Percentiles rank a stretch among this genome's conserved stretches.
These are phyloP conservation scores for Hucho hucho DNA, from an alignment of 2,113 vertebrate genomes.

Conservation along the genomic window DNA sequence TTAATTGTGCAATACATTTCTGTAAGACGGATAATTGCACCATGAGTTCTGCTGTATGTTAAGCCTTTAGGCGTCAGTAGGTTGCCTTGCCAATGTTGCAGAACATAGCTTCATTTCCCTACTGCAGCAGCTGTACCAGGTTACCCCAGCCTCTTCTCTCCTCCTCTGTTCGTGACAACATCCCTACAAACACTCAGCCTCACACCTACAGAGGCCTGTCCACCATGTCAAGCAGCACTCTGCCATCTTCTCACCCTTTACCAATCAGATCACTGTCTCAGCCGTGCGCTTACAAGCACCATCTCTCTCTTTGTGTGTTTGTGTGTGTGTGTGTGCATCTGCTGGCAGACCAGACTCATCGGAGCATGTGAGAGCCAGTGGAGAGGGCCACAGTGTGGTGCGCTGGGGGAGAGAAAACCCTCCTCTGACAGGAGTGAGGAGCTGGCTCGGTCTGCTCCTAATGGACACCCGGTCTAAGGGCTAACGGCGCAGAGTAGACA, in stretches of 20 bases:
- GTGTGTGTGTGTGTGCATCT: neutral
- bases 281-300: neutral
- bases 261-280: slow-evolving; percentile 8
- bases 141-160: neutral
- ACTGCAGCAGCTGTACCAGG: neutral
- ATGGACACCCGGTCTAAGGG: slow-evolving; percentile 13
- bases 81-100: neutral
- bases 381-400: neutral
- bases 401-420: slow-evolving; percentile 1
- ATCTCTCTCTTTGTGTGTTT: neutral
- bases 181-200: neutral
- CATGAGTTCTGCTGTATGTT: neutral
- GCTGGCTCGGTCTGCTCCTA: slow-evolving; percentile 3
- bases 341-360: neutral
- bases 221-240: slow-evolving; percentile 7
- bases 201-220: slow-evolving; percentile 9
- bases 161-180: slow-evolving; percentile 1
- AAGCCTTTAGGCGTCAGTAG: neutral
- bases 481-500: slow-evolving; percentile 7
- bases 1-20: too few species aligned
- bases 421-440: slow-evolving; percentile 7
- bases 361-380: neutral
- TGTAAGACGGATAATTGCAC: neutral
- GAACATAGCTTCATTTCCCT: neutral
- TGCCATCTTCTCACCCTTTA: slow-evolving; percentile 12